phyloP scores from a whole-genome alignment of 30 jellyfish, hydroid and myxozoan species.

The Mastigias papua region DNA sequence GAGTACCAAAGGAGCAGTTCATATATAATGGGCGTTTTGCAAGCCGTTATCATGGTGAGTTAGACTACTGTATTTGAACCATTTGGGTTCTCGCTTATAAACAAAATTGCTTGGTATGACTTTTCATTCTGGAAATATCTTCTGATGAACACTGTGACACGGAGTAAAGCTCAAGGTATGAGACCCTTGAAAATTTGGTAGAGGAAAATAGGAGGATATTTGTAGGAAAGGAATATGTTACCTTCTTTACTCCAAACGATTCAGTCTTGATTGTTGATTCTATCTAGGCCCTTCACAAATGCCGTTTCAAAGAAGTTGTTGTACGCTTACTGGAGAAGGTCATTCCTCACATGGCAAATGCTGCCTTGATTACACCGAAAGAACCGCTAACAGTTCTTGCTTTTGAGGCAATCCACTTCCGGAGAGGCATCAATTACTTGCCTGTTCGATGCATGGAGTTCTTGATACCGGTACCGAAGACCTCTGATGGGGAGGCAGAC shows the following conservation, averaged over 20 bases:
- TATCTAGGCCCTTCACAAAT: not conserved
- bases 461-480: not conserved
- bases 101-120: not conserved
- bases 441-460: conserved; percentile 24
- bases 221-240: not conserved
- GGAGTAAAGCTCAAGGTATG: not conserved
- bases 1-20: not conserved
- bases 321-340: not conserved
- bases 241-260: not conserved
- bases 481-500: not conserved
- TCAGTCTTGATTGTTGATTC: not conserved
- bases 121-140: not conserved
- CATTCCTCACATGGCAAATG: not conserved
- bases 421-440: conserved; percentile 11
- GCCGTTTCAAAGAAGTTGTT: not conserved
- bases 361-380: not conserved
- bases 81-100: not conserved
- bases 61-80: not conserved
- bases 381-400: not conserved
- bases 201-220: not conserved
- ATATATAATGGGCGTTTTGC: conserved; percentile 13
- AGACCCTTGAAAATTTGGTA: not conserved
- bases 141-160: not conserved
- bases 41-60: conserved; percentile 13
- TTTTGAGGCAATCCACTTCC: conserved; percentile 22